Base-by-base conservation (phyloP, 1,140 invertebrate species). In the Harlomillsia oculata region DNA sequence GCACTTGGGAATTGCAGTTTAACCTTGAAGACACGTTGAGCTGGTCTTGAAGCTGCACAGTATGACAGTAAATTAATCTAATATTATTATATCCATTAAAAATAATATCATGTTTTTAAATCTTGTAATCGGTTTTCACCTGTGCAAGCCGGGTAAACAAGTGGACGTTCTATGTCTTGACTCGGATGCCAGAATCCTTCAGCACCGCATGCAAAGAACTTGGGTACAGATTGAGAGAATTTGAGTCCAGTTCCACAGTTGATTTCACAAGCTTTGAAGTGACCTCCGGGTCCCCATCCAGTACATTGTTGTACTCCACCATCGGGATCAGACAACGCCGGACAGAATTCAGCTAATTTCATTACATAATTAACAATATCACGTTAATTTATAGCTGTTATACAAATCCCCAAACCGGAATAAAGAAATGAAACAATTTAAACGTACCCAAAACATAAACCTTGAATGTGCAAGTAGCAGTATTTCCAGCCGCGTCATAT, bases 101-200 rank as follows among this genome's bases (percentile, higher is more conserved):
- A 6, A n/a, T 45, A 57, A 9, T 11, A 26, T 53, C 16, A 23
- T 13, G 45, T 29, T 50, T 9, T 28, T 25, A 9, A 54, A 23
- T 21, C 53, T 26, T 48, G 13, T 16, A 29, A 52, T 16, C 32
- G n/a, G 32, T 52, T 72, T 76, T 78, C 80, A 86, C 85, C 77
- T 66, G 89, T 89, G 70, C 90, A 95, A 65, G 89, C 87, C 32
- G 91, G 90, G 70, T 93, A 95, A 2, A 91, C 74, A 56, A 93
- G 71, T 13, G 87, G 86, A 59, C 85, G 73, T 26, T 74, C 78
- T 9, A 89, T 86, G 68, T 89, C 79, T 21, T 73, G 76, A 2
- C 86, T 90, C 21, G 93, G 93, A 62, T 89, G 77, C 92, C 92
- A 97, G 71, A 92, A 92, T 32, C 92, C 92, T 80, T 97, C 92